phyloP scores from a whole-genome alignment of 2,888 invertebrate species.

The Watsonalla binaria region DNA sequence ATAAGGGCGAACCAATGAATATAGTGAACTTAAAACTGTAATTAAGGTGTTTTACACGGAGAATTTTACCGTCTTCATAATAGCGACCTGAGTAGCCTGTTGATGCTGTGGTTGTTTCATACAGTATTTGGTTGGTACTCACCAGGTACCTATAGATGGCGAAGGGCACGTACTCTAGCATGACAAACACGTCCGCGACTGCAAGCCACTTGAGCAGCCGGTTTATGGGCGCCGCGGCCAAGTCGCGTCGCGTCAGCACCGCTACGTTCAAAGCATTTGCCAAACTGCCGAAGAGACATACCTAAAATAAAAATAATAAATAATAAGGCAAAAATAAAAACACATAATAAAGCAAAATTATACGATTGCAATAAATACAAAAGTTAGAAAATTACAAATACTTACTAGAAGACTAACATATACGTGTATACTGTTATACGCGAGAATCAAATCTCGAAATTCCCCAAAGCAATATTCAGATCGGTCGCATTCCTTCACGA shows the following conservation, averaged over 20 bases:
- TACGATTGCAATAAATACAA: background rate
- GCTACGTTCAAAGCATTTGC: constrained; percentile 93
- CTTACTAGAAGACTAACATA: constrained; percentile 89
- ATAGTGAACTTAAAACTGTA: too few species aligned
- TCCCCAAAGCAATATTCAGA: constrained; percentile 79
- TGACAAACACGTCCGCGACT: constrained; percentile 92
- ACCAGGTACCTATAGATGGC: constrained; percentile 70
- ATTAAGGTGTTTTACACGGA: too few species aligned
- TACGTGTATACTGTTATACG: constrained; percentile 87
- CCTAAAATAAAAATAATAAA: too few species aligned
- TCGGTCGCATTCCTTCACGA: constrained; percentile 57
- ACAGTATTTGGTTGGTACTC: constrained; percentile 21
- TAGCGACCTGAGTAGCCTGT: too few species aligned
- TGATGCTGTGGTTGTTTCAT: too few species aligned
- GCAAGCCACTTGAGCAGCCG: constrained; percentile 91
- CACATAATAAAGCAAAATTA: background rate
- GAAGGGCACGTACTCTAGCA: constrained; percentile 84
- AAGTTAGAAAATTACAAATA: constrained; percentile 9
- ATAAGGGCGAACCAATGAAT: too few species aligned
- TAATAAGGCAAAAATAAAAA: constrained; percentile 16
- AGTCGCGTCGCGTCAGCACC: constrained; percentile 89
- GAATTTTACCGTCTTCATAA: background rate
- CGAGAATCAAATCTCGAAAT: constrained; percentile 78
- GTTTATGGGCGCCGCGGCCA: constrained; percentile 91
- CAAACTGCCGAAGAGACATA: constrained; percentile 91